Base-by-base conservation (phyloP, 2,888 invertebrate species). In the Epinotia nisella region DNA sequence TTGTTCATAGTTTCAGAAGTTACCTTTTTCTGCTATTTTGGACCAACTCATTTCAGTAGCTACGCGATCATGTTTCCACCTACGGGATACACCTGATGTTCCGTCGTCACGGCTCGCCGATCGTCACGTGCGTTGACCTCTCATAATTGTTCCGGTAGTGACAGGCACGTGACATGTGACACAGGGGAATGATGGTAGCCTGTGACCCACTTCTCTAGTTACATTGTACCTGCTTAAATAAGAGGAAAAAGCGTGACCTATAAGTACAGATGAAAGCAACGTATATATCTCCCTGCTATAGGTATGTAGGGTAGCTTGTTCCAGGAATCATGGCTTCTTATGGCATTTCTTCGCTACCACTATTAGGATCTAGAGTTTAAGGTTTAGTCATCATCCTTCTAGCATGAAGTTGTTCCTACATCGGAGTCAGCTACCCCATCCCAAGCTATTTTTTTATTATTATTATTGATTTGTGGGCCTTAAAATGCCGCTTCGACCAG, bases 81-180 rank as follows among this genome's bases (percentile, higher is more conserved):
- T 53, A 39, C 10, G 53, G 58, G 59, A 53, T 60, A 53, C 81
- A 78, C 81, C 79, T 79, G 81, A 83, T 86, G 85, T 88, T 83
- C 84, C 49, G 49, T 49, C 85, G 88, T 89, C 83, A 88, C 84
- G 87, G 87, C 74, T 81, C 79, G 86, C 35, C 79, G 83, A 77
- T 68, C 79, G 79, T 79, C 76, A 78, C 73, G 85, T 75, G 81
- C 90, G 80, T 85, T 88, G 90, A 91, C 85, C 92, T 81, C 83
- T 74, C 77, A 77, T 86, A 84, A 85, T 87, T 87, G 87, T 85
- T 83, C 91, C 88, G 90, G 89, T 90, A 87, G 87, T 85, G 88
- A 88, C 90, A 90, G 86, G 87, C 86, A 85, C 74, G 71, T 72
- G 72, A 68, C 72, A 72, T 68, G 68, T 72, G 73, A 69, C 68